Evolutionary conservation across 92 coral and sea anemone species (phyloP).

Genomic region (Palythoa grandiflora): DNA sequence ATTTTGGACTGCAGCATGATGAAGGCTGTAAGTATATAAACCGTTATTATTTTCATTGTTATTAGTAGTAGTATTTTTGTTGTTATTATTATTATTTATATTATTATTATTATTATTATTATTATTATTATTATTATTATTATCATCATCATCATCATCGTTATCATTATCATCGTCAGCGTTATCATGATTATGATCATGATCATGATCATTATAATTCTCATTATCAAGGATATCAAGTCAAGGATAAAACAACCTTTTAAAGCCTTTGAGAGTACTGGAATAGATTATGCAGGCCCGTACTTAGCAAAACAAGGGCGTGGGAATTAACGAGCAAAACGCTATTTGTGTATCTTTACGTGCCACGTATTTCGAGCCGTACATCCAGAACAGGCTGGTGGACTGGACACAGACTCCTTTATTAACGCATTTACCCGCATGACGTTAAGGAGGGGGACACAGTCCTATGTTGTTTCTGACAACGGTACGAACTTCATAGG

Average conservation of each 20-base stretch:
- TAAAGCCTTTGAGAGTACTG: conserved; percentile 45
- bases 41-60: too few relatives aligned
- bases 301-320: conserved; percentile 62
- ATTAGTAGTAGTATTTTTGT: too few relatives aligned
- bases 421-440: too few relatives aligned
- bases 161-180: too few relatives aligned
- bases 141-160: too few relatives aligned
- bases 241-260: conserved; percentile 29
- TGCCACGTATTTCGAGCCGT: conserved; percentile 47
- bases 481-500: conserved; percentile 64
- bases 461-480: conserved; percentile 50
- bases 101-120: too few relatives aligned
- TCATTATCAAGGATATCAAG: neutral
- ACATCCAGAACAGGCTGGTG: conserved; percentile 36
- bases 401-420: conserved; percentile 20
- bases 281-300: conserved; percentile 47
- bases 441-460: neutral
- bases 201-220: too few relatives aligned
- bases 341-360: conserved; percentile 35
- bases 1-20: too few relatives aligned
- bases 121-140: too few relatives aligned
- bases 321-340: conserved; percentile 48
- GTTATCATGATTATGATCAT: too few relatives aligned
- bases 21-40: too few relatives aligned
- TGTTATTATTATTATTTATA: too few relatives aligned